Percentiles rank a stretch among this genome's conserved stretches.
phyloP scores from a whole-genome alignment of 2,888 invertebrate species.

The Apotomis capreana region DNA sequence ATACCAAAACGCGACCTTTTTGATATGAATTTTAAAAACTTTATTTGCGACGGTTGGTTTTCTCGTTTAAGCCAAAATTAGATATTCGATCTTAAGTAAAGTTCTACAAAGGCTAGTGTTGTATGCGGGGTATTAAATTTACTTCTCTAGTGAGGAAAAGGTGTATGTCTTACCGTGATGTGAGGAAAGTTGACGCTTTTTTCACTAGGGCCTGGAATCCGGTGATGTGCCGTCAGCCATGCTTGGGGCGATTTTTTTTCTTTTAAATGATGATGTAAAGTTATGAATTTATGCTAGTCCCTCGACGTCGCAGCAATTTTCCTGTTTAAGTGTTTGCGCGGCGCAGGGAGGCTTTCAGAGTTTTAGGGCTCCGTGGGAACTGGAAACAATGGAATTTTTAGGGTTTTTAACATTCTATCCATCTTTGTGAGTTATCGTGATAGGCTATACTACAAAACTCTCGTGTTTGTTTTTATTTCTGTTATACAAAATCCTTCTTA shows the following conservation, averaged over 20 bases:
- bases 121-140: constrained; percentile 32
- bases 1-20: constrained; percentile 34
- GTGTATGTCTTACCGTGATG: not conserved
- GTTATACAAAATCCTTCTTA: too few species aligned
- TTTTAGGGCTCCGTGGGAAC: constrained; percentile 47
- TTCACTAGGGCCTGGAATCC: not conserved
- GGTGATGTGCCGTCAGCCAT: constrained; percentile 46
- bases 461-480: too few species aligned
- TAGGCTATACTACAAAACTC: too few species aligned
- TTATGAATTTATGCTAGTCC: constrained; percentile 69
- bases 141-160: not conserved
- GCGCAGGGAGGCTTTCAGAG: constrained; percentile 52
- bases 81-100: constrained; percentile 40
- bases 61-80: not conserved
- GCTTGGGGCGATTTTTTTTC: constrained; percentile 52
- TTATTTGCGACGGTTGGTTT: constrained; percentile 18
- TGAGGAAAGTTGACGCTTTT: constrained; percentile 5
- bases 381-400: constrained; percentile 21
- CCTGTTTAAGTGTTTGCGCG: constrained; percentile 61
- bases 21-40: constrained; percentile 36
- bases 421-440: too few species aligned
- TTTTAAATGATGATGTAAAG: constrained; percentile 73
- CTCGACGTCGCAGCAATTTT: constrained; percentile 67
- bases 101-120: constrained; percentile 41
- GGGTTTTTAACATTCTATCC: not conserved